Percentiles rank a stretch among this genome's conserved stretches.
These are phyloP conservation scores for Corythornis vintsioides DNA, from an alignment of 2,113 vertebrate genomes.

Conservation along the genomic window DNA sequence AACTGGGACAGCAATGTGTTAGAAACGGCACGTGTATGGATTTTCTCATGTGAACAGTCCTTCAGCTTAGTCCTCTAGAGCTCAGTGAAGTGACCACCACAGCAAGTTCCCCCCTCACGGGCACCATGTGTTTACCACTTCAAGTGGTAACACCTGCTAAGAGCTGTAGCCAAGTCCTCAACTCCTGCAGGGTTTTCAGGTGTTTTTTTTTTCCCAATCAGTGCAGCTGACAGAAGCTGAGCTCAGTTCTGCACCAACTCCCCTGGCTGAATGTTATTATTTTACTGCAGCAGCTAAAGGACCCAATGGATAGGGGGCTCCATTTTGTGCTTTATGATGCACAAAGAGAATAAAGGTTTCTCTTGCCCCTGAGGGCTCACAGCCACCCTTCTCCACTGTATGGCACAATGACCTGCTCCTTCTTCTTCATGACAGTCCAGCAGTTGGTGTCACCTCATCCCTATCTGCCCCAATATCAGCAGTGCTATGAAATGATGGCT, in stretches of 20 bases:
- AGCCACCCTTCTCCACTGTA: background rate
- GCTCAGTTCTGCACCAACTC: background rate
- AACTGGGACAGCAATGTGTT: background rate
- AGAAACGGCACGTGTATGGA: background rate
- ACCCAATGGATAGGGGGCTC: background rate
- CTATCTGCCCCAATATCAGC: background rate
- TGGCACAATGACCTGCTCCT: background rate
- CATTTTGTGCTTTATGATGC: background rate
- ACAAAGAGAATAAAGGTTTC: background rate
- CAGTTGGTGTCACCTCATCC: background rate
- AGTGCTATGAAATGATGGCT: background rate
- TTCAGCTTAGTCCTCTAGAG: background rate
- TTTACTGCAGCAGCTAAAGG: background rate
- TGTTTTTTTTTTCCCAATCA: background rate
- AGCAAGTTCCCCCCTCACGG: rapidly evolving
- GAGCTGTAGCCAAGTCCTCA: background rate
- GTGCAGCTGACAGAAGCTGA: background rate
- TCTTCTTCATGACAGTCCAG: background rate
- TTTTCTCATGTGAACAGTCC: background rate
- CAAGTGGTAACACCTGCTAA: background rate
- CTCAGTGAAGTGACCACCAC: background rate
- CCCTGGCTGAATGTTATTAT: background rate
- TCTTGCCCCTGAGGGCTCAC: background rate
- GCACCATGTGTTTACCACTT: background rate
- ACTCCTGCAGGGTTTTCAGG: background rate